Base-by-base conservation (phyloP, 2,113 vertebrate genomes). In the Damaliscus lunatus region DNA sequence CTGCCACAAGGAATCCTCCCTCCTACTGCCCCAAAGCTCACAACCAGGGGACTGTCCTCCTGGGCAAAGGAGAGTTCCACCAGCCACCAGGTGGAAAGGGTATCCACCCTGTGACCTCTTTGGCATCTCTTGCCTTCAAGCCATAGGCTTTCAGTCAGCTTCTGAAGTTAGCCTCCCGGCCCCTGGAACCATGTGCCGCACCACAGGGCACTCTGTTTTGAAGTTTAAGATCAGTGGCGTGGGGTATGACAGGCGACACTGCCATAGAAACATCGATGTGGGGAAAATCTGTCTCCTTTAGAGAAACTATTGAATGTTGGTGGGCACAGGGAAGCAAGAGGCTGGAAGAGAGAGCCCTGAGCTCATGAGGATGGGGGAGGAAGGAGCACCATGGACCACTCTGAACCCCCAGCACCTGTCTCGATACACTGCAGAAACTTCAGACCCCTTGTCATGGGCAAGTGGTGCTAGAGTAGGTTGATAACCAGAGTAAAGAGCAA, bases 171-270 rank as follows among this genome's bases (percentile, higher is more conserved):
- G 7, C 33, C 25, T 85, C 57, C 1, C 3, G 0, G 21, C 10
- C n/a, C 60, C 40, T 13, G 13, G 78, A 31, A 17, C 29, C 50
- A 36, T 6, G 29, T 4, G 4, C 15, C 27, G 5, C 3, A 19
- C 5, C 67, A 33, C 29, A 9, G 25, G 46, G 17, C 27, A 19
- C 12, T 67, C 12, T 21, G 3, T 40, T 67, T 17, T 83, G 80
- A 52, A n/a, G 17, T 82, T 50, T n/a, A n/a, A 82, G 80, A 7
- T 82, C 17, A 33, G 3, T 53, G 80, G 50, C 21, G 11, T 1
- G 6, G 11, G 1, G 0, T 14, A 4, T 60, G 7, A 59, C 1
- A 36, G 17, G 3, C 3, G 33, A 23, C 48, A 67, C 29, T 21
- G 21, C 27, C 52, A n/a, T 7, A 48, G 48, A 88, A 59, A n/a